Conservation (phyloP, 1,140 invertebrate genomes). For the Chlorops oryzae region DNA sequence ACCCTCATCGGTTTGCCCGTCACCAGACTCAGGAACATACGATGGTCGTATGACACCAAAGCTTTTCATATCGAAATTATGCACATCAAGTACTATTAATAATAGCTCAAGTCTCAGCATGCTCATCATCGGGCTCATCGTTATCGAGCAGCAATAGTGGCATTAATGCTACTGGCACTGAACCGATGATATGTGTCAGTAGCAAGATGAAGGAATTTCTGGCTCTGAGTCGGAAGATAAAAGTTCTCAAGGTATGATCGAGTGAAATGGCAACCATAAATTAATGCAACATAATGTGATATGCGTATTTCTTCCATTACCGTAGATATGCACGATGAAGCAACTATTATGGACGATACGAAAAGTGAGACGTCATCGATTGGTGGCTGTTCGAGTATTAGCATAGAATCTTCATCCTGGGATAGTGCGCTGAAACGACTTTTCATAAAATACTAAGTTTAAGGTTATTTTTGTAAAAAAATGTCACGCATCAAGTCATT, state of each 20-base stretch:
- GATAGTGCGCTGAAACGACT: no score
- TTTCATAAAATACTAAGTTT: no score
- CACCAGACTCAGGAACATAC: constrained; percentile 43
- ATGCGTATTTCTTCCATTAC: no score
- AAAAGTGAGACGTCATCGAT: constrained; percentile 40
- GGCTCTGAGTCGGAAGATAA: constrained; percentile 28
- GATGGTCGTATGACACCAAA: constrained; percentile 43
- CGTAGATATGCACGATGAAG: constrained; percentile 6
- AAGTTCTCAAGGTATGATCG: constrained; percentile 24
- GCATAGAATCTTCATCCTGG: constrained; percentile 6
- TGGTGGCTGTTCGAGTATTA: constrained; percentile 30
- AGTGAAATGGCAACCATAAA: no score
- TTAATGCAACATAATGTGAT: no score
- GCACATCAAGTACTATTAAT: constrained; percentile 30
- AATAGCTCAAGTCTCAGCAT: constrained; percentile 37
- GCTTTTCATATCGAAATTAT: constrained; percentile 41
- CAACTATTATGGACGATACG: constrained; percentile 40
- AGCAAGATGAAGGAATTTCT: constrained; percentile 41
- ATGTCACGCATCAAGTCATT: no score
- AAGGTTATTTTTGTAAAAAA: no score
- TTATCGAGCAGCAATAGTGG: constrained; percentile 22
- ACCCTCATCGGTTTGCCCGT: constrained; percentile 50
- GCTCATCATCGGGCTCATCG: constrained; percentile 35
- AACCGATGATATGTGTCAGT: constrained; percentile 29
- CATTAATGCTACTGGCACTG: constrained; percentile 13